A percentile compares a stretch with the other conserved stretches of the same genome.
Conservation (phyloP, 2,888 invertebrate genomes). For the Sarcophaga carnaria region DNA sequence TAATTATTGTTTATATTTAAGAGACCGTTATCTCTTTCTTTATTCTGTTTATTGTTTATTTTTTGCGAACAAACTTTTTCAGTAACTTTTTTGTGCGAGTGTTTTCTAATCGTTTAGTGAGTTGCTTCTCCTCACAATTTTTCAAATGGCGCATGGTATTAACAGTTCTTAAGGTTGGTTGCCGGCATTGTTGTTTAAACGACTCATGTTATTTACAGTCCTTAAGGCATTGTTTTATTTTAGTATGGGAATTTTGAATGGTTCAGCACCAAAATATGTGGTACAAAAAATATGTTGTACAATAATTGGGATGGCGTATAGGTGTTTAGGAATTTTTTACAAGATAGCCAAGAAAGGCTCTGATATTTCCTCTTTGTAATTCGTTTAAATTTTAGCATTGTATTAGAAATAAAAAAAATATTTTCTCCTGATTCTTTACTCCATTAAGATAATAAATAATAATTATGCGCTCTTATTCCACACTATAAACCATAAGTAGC, state of each 20-base stretch:
- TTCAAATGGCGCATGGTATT: not conserved
- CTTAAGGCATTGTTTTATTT: not conserved
- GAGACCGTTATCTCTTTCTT: conserved; percentile 30
- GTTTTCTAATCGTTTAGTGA: not conserved
- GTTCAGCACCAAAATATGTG: too few relatives aligned
- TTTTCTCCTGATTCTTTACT: too few relatives aligned
- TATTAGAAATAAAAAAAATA: too few relatives aligned
- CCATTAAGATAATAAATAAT: too few relatives aligned
- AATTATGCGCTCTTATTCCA: too few relatives aligned
- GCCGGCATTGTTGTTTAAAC: not conserved
- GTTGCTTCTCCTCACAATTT: conserved; percentile 15
- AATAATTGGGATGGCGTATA: not conserved
- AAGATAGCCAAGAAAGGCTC: not conserved
- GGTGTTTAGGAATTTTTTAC: not conserved
- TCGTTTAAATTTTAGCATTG: too few relatives aligned
- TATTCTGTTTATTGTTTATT: not conserved
- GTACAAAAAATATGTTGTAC: not conserved
- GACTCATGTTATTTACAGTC: not conserved
- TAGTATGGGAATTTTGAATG: not conserved
- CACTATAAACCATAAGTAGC: too few relatives aligned
- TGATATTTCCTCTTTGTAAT: not conserved
- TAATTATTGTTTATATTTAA: conserved; percentile 56
- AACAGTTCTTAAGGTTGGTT: too few relatives aligned
- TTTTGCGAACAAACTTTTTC: conserved; percentile 46
- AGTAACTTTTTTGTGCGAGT: conserved; percentile 30